Evolutionary conservation across 2,888 invertebrate species (phyloP), one percentile per base, ranked within the genome.

Genomic region (Eristalis intricaria): DNA sequence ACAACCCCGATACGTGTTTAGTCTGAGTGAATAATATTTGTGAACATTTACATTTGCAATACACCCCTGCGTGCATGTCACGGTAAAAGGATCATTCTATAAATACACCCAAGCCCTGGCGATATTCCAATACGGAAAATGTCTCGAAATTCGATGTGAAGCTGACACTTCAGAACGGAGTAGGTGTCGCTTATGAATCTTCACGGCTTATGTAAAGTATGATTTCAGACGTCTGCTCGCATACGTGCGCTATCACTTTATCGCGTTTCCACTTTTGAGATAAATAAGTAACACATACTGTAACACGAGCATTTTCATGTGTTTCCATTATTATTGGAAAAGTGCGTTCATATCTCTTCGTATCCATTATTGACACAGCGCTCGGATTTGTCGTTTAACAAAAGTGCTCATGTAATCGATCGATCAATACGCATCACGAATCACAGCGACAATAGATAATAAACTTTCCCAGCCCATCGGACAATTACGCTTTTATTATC

Each of bases 401-500:
- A 63, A 43, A 26, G 32, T 43, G 22, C 38, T 56, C 40, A 35
- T 43, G 35, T 80, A 38, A 32, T 32, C 50, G 64, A 69, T 56
- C 77, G 66, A 84, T 70, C 68, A 60, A 43, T 58, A 78, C 43
- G 26, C 22, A 64, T 11, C 38, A 35, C 26, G 66, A 79, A 73
- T 73, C 79, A 77, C 65, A 84, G 56, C 66, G 76, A 71, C 80
- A 76, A 71, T 71, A 75, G 69, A 80, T 84, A 80, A 80, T 79
- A 84, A 85, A 80, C 40, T 61, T 58, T 71, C 63, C 66, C 15
- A 40, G 19, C 38, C 63, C 40, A 70, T 66, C 40, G 61, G 26
- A 71, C 38, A 81, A 85, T 83, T 66, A 85, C 76, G 56, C 63
- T 68, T 85, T 80, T 85, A 85, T 71, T 76, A 76, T 32, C 40